Base-by-base conservation (phyloP, 2,888 invertebrate species). In the Amiota communis region DNA sequence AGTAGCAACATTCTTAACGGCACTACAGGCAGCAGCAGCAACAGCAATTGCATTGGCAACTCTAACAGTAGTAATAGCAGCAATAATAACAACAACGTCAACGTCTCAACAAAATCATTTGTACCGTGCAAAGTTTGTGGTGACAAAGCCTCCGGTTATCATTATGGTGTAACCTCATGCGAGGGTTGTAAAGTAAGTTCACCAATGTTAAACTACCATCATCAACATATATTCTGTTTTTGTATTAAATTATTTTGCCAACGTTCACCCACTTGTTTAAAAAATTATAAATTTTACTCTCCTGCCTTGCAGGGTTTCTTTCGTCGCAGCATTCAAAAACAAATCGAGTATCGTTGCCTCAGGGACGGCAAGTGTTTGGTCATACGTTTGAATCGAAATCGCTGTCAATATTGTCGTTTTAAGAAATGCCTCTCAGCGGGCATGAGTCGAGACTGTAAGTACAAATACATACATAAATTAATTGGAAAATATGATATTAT, bases 151-250 rank as follows among this genome's bases (percentile, higher is more conserved):
- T 96, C 95, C 72, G 90, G 90, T 69, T 98, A 98, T 91, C 98
- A 98, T 91, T 98, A 98, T 93, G 98, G 98, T 71, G 98, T 98
- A 82, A 98, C 98, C 78, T 97, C 97, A 79, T 98, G 98, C 91
- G 98, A 98, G 91, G 98, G 98, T 81, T 98, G 98, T 91, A 98
- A 98, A 95, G 98, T 98, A 91, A 91, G 90, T 80, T 77, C 13
- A 36, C 13, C 8, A 13, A 53, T 53, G 15, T 11, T 15, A 53
- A 53, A 8, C 13, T 1, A 13, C 10, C 86, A n/a, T n/a, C 74
- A 49, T 63, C 53, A 53, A 11, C 53, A 53, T n/a, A 36, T 53
- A n/a, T n/a, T 56, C 10, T 15, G 3, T 15, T 59, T 59, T 59
- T 8, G 8, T 49, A 51, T 17, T 20, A 61, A 13, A 8, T 15